phyloP scores from a whole-genome alignment of 2,888 invertebrate species.

The Drosophila setosimentum region DNA sequence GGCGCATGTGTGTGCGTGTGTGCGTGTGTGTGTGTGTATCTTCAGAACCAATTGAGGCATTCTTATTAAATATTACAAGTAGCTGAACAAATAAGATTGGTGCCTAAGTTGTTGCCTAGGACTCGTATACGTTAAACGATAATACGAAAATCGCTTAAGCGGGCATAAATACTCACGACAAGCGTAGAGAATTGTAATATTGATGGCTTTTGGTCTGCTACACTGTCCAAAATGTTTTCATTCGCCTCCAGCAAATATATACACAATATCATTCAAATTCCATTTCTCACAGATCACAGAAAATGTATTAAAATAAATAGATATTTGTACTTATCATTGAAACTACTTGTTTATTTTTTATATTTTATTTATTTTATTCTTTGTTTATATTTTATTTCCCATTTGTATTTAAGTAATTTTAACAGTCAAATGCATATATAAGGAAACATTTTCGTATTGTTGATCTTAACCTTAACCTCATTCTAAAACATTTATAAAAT shows the following conservation, averaged over 20 bases:
- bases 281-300: not conserved
- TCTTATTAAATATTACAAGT: constrained; percentile 76
- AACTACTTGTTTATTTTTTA: too few relatives aligned
- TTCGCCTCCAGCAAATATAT: not conserved
- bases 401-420: not conserved
- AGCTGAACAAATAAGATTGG: constrained; percentile 66
- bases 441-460: fast-evolving
- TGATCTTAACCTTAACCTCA: not conserved
- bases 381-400: too few relatives aligned
- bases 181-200: not conserved
- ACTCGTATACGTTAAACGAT: constrained; percentile 23
- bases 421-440: not conserved
- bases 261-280: not conserved
- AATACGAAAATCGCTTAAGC: constrained; percentile 32
- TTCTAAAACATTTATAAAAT: not conserved
- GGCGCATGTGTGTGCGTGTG: constrained; percentile 22
- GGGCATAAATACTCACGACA: not conserved
- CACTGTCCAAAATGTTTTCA: not conserved
- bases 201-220: not conserved
- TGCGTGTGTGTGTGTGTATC: constrained; percentile 9
- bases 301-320: not conserved
- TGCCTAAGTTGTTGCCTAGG: constrained; percentile 48
- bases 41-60: constrained; percentile 51
- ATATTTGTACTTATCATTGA: too few relatives aligned
- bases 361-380: too few relatives aligned